Evolutionary conservation across 1,140 invertebrate genomes (phyloP).

Genomic region (Bombus cullumanus): DNA sequence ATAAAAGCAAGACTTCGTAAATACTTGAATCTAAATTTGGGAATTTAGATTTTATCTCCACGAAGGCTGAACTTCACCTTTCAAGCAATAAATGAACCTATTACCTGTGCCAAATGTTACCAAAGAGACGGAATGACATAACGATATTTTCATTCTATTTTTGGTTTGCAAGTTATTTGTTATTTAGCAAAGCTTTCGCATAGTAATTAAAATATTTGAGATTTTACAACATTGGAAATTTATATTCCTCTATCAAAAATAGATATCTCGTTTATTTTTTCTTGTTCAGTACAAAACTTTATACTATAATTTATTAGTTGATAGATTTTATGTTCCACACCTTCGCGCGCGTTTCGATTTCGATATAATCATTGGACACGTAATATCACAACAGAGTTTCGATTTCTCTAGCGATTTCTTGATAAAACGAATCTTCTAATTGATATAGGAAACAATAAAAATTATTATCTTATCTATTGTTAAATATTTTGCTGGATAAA

Average conservation of each 20-base stretch:
- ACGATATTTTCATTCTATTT: conserved; percentile 6
- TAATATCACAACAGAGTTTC: no score
- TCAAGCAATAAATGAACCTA: conserved; percentile 1
- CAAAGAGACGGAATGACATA: neutral
- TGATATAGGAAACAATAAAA: neutral
- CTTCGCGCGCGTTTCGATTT: no score
- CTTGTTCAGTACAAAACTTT: no score
- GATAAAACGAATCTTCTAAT: neutral
- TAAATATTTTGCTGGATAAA: neutral
- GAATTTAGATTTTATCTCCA: neutral
- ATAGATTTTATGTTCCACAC: no score
- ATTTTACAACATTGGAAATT: no score
- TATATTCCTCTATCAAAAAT: no score
- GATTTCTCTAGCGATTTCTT: neutral
- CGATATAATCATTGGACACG: no score
- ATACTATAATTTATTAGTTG: no score
- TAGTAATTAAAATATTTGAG: neutral
- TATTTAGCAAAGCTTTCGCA: neutral
- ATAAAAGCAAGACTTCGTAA: neutral
- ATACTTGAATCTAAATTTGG: neutral
- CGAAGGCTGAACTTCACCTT: neutral
- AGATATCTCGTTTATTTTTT: no score
- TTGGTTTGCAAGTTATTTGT: neutral
- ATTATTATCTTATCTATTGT: neutral
- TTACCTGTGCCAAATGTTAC: neutral